Evolutionary conservation across 2,113 vertebrate genomes (phyloP).

Genomic region (Callaeas wilsoni): DNA sequence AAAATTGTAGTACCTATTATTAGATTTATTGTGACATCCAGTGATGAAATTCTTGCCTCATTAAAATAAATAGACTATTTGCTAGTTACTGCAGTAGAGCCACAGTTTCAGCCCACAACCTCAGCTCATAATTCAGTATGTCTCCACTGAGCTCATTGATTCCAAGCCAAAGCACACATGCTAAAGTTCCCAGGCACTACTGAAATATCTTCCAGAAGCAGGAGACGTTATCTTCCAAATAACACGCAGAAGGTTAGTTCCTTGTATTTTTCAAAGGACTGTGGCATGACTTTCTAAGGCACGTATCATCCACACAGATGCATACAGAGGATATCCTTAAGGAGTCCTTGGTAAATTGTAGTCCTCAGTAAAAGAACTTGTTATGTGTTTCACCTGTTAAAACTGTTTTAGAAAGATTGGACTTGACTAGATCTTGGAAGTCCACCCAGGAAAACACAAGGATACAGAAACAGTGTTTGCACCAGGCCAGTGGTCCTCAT

Average conservation of each 20-base stretch:
- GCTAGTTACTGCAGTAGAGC: neutral
- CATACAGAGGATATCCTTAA: neutral
- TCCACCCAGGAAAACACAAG: neutral
- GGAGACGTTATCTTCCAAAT: neutral
- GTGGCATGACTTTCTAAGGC: neutral
- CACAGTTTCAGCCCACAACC: neutral
- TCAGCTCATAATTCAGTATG: neutral
- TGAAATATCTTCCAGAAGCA: neutral
- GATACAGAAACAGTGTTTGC: neutral
- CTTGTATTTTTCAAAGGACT: neutral
- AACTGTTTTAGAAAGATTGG: neutral
- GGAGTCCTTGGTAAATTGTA: neutral
- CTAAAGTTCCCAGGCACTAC: neutral
- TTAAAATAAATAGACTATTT: constrained; percentile 10
- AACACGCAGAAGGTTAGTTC: neutral
- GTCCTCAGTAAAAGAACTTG: neutral
- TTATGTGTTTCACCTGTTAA: neutral
- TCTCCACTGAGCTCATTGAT: neutral
- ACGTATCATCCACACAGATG: neutral
- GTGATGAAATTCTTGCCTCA: constrained; percentile 17
- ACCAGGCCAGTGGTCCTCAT: neutral
- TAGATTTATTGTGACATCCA: constrained; percentile 10
- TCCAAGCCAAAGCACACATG: constrained; percentile 12
- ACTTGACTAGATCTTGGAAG: neutral
- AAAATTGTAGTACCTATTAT: constrained; percentile 15